Base-by-base conservation (phyloP, 2,797 vertebrate species). In the Ceryle rudis region DNA sequence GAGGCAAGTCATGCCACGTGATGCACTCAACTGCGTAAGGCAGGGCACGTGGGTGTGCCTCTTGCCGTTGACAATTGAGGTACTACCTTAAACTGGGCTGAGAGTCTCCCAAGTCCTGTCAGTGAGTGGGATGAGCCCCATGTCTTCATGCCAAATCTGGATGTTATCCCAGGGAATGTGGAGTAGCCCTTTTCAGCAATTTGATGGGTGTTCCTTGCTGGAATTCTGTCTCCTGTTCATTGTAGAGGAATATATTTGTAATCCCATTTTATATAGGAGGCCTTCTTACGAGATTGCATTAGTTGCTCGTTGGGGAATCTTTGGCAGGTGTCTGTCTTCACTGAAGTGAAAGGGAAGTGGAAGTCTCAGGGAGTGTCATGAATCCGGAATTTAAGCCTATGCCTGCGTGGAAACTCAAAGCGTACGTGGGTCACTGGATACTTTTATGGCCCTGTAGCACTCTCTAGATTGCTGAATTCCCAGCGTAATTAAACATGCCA, bases 1-100 rank as follows among this genome's bases (percentile, higher is more conserved):
- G 41, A 41, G 29, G 11, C 21, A 29, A 14, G 28, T 35, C 35
- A 25, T 20, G 31, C 60, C 12, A 6, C 1, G 0, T 1, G 13
- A 23, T 16, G 54, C 28, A 21, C 33, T n/a, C 23, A 28, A 16
- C 12, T 19, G 25, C 11, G 2, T 35, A 14, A 41, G 41, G 15
- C 41, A 41, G 41, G 21, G 54, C 31, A 14, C 1, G 1, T 31
- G 55, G 11, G 22, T 29, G n/a, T 64, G 26, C 7, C 33, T 81
- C 28, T 60, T 47, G 17, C 41, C 44, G 7, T 0, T n/a, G 51
- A 14, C 3, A 10, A 21, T 1, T 54, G 22, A 70, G 28, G 15
- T 28, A 41, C 41, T 41, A 41, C 41, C 41, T 41, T 41, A 41
- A 41, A 41, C 41, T 41, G 41, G 41, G 41, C 41, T 41, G 41